These are phyloP conservation scores for Neelides sp. DNA, from an alignment of 1,140 invertebrate genomes.

Conservation along the genomic window DNA sequence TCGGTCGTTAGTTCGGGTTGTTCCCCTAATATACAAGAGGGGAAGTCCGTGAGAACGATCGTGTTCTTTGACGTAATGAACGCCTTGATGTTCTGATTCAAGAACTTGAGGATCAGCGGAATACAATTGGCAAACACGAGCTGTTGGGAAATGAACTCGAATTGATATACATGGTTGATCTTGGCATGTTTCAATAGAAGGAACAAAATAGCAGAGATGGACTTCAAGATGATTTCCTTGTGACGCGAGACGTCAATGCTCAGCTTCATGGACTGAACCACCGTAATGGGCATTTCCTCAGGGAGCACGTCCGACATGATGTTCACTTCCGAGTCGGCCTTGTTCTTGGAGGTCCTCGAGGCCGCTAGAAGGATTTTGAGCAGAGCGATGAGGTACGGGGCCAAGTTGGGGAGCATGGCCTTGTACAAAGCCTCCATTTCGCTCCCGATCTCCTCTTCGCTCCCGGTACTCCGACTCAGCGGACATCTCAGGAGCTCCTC, in stretches of 20 bases:
- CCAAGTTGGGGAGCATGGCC: conserved; percentile 79
- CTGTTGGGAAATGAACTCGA: conserved; percentile 98
- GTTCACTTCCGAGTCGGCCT: conserved; percentile 96
- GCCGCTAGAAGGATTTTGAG: conserved; percentile 94
- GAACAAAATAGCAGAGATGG: conserved; percentile 85
- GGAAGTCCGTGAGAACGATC: conserved; percentile 91
- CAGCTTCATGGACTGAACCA: conserved; percentile 91
- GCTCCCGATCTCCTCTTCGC: conserved; percentile 45
- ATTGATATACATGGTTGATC: conserved; percentile 98
- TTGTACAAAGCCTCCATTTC: conserved; percentile 27
- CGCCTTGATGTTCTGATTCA: conserved; percentile 94
- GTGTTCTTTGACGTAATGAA: conserved; percentile 92
- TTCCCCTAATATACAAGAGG: conserved; percentile 88
- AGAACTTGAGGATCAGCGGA: conserved; percentile 94
- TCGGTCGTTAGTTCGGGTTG: conserved; percentile 87
- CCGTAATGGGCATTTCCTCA: conserved; percentile 92
- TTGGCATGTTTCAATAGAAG: conserved; percentile 95
- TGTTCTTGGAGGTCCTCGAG: conserved; percentile 92
- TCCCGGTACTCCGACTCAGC: conserved; percentile 41
- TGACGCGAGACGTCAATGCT: conserved; percentile 95
- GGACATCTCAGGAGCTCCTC: conserved; percentile 45
- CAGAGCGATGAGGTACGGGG: conserved; percentile 92
- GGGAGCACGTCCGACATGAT: conserved; percentile 94
- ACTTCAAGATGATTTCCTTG: conserved; percentile 98
- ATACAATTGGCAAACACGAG: conserved; percentile 99